Percentiles rank a stretch among this genome's conserved stretches.
phyloP scores from a whole-genome alignment of 2,888 invertebrate species.

The Noctua fimbriata region DNA sequence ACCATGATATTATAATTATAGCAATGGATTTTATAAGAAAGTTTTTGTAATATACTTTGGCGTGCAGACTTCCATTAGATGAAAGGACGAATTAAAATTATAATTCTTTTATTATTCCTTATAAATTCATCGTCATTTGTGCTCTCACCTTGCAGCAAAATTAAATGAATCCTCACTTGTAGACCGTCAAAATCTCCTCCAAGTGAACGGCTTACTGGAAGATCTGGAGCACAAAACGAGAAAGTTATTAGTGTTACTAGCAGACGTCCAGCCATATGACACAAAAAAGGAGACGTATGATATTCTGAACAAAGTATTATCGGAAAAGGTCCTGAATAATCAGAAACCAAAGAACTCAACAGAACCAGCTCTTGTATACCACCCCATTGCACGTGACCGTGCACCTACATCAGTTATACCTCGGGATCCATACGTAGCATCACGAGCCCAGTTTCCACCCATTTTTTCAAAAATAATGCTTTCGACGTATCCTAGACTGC shows the following conservation, averaged over 20 bases:
- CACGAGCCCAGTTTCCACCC: accelerated
- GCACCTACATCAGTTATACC: background rate
- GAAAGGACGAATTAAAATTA: too few species aligned
- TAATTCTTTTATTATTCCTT: too few species aligned
- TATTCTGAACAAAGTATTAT: background rate
- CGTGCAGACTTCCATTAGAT: too few species aligned
- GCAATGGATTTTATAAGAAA: too few species aligned
- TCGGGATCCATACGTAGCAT: accelerated
- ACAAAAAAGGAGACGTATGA: accelerated
- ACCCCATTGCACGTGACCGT: too few species aligned
- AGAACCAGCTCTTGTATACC: too few species aligned
- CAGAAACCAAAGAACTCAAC: background rate
- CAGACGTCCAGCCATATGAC: background rate
- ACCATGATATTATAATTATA: too few species aligned
- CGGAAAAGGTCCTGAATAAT: accelerated
- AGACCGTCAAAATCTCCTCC: background rate
- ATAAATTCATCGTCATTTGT: too few species aligned
- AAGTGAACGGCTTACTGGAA: background rate
- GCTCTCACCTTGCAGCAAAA: conserved; percentile 20
- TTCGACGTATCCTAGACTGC: background rate
- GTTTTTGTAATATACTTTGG: too few species aligned
- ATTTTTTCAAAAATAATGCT: background rate
- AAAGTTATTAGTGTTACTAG: background rate
- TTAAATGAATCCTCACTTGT: conserved; percentile 16
- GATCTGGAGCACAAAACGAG: background rate